Evolutionary conservation across 2,113 vertebrate species (phyloP).

Genomic region (Genyomyrus donnyi): DNA sequence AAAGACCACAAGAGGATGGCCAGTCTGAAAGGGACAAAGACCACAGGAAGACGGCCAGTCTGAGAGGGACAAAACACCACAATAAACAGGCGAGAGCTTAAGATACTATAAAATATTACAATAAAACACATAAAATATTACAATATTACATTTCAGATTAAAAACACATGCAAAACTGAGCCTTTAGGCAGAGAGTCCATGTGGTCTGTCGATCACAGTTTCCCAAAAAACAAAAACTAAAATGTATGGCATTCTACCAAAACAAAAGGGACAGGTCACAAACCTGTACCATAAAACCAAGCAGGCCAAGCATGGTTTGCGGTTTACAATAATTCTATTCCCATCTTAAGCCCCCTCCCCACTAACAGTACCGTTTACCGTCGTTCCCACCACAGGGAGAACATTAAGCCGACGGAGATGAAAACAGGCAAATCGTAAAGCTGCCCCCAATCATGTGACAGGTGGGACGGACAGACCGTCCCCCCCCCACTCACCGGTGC

Average conservation of each 20-base stretch:
- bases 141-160: background rate
- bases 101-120: background rate
- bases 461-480: background rate
- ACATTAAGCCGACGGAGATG: background rate
- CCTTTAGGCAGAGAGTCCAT: background rate
- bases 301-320: background rate
- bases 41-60: no score
- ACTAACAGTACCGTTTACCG: background rate
- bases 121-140: no score
- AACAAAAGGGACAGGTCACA: background rate
- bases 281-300: background rate
- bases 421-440: background rate
- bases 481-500: slow-evolving; percentile 70
- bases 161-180: background rate
- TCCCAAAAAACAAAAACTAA: background rate
- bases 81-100: background rate
- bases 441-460: background rate
- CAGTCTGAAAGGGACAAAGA: no score
- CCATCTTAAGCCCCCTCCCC: background rate
- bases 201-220: background rate
- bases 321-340: background rate
- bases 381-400: background rate
- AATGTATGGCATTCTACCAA: background rate
- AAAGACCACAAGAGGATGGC: no score
- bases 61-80: background rate